Percentiles rank a stretch among this genome's conserved stretches.
These are phyloP conservation scores for Drosophila percnosoma DNA, from an alignment of 2,888 invertebrate species.

Conservation along the genomic window DNA sequence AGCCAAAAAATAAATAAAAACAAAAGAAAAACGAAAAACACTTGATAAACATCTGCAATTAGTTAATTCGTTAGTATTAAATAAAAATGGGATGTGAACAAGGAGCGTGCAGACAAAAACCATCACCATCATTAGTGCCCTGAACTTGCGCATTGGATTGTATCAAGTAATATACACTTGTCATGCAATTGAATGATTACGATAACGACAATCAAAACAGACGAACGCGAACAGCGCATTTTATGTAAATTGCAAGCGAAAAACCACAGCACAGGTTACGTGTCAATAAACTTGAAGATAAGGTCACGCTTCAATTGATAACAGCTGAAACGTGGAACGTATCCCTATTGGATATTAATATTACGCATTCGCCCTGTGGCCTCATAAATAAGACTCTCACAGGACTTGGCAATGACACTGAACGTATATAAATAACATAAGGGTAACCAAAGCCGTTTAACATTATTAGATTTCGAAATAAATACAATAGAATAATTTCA, in stretches of 20 bases:
- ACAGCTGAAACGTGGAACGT: not conserved
- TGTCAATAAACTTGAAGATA: constrained; percentile 3
- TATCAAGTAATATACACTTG: constrained; percentile 65
- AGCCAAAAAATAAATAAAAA: not conserved
- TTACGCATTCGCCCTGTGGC: constrained; percentile 31
- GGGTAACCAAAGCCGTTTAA: constrained; percentile 1
- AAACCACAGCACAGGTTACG: constrained; percentile 2
- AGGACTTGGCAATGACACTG: not conserved
- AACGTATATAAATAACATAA: constrained; percentile 10
- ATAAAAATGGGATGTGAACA: constrained; percentile 32
- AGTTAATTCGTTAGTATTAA: constrained; percentile 56
- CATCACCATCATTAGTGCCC: not conserved
- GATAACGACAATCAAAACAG: constrained; percentile 36
- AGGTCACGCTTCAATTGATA: not conserved
- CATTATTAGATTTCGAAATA: not conserved
- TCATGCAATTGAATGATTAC: constrained; percentile 73
- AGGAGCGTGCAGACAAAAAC: not conserved
- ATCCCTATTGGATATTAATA: not conserved
- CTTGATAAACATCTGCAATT: constrained; percentile 58
- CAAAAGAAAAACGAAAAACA: not conserved
- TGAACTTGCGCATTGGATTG: constrained; percentile 43
- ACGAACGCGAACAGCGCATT: constrained; percentile 27
- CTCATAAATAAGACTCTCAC: constrained; percentile 17
- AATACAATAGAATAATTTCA: not conserved
- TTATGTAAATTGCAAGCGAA: constrained; percentile 13